Evolutionary conservation across 2,888 invertebrate species (phyloP), one percentile per base, ranked within the genome.

Genomic region (Megalurothrips usitatus): DNA sequence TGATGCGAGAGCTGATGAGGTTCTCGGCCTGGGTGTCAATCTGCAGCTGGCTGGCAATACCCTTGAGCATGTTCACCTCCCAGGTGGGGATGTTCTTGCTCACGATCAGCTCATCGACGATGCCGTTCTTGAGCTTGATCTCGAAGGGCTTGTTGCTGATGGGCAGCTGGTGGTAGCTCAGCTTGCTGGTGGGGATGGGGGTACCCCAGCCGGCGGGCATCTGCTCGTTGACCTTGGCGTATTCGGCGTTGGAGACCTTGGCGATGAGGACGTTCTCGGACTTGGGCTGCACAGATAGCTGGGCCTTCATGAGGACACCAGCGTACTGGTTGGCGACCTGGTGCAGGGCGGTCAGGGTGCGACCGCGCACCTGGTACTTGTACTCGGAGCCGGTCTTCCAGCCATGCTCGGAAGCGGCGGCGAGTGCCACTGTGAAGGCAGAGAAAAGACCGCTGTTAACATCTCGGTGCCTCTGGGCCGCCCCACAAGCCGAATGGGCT

Each of bases 21-120:
- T 90, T 90, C 85, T 90, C 86, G 14, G 90, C 89, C 68, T 90
- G 89, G n/a, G 91, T 88, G 84, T 94, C 93, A 4, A 92, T 87
- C 87, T 94, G 94, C 80, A 94, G 88, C 85, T 92, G 90, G 84
- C 92, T 90, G 80, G 92, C 89, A 81, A 94, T 88, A 88, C 91
- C 91, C 86, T 93, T 94, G 83, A 93, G 87, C 82, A 93, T 87
- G 86, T 94, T 94, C 82, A 92, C 90, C 84, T 93, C 90, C 87
- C 92, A 90, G 81, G 91, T 89, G 23, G 90, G 87, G 1, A 91
- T 84, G 0, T 88, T 85, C 47, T 89, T 86, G 79, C 90, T 89
- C 19, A 93, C 89, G 79, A 88, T 87, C 79, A 94, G 86, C 10
- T 91, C 89, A 6, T 87, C 85, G 11, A 94, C 89, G 78, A 91